These are phyloP conservation scores for Notolabrus celidotus DNA, from an alignment of 2,797 vertebrate species.

Conservation along the genomic window DNA sequence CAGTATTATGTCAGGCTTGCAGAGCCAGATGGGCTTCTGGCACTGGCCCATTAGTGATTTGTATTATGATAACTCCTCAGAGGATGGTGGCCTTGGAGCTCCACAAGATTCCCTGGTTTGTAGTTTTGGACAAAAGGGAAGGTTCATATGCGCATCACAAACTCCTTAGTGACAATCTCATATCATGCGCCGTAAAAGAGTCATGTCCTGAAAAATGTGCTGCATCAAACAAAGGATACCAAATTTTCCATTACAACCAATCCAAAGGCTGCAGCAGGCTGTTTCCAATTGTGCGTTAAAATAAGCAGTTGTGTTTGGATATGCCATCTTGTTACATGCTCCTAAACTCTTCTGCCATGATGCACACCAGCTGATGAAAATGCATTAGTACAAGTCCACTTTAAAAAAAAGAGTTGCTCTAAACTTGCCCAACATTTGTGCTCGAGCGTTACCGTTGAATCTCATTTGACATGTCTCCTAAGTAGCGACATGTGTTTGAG, in stretches of 20 bases:
- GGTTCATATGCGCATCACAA: slow-evolving; percentile 40
- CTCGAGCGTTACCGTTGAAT: not conserved
- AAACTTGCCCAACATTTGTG: not conserved
- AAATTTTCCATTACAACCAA: not conserved
- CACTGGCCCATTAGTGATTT: slow-evolving; percentile 50
- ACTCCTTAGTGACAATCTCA: slow-evolving; percentile 31
- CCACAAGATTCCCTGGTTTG: slow-evolving; percentile 26
- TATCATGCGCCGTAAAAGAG: slow-evolving; percentile 19
- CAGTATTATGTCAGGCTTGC: slow-evolving; percentile 39
- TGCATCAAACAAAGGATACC: slow-evolving; percentile 13
- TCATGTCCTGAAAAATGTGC: not conserved
- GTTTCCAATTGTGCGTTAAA: not conserved
- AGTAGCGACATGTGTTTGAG: not conserved
- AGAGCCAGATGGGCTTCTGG: slow-evolving; percentile 66
- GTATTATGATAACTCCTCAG: slow-evolving; percentile 51
- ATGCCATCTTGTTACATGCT: not conserved
- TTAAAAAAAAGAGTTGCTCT: not conserved
- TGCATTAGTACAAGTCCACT: slow-evolving; percentile 4
- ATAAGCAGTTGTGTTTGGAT: slow-evolving; percentile 1
- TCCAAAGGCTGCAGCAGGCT: slow-evolving; percentile 3
- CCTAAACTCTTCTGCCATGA: not conserved
- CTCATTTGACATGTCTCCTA: slow-evolving; percentile 35
- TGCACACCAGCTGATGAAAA: slow-evolving; percentile 1
- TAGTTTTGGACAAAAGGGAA: slow-evolving; percentile 13
- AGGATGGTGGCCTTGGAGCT: slow-evolving; percentile 52